Evolutionary conservation across 2,113 vertebrate genomes (phyloP).

Genomic region (Neogale vison): DNA sequence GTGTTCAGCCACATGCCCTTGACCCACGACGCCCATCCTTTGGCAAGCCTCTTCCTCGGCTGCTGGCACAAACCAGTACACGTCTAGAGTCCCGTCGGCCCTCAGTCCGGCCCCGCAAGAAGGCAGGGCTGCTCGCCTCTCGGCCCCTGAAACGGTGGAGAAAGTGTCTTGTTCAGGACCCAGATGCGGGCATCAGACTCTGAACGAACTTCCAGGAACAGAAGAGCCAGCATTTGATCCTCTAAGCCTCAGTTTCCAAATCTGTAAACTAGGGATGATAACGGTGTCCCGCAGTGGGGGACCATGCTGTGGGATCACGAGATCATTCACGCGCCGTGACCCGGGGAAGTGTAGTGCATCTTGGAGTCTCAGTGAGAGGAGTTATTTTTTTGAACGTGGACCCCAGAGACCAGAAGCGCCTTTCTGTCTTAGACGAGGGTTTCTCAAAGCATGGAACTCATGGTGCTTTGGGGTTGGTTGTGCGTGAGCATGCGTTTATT

Average conservation of each 20-base stretch:
- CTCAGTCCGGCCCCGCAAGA: fast-evolving
- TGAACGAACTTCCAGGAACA: not conserved
- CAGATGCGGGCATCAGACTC: not conserved
- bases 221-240: not conserved
- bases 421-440: not conserved
- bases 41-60: not conserved
- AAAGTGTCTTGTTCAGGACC: not conserved
- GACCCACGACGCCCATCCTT: not conserved
- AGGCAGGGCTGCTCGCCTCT: not conserved
- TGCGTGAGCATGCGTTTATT: not conserved
- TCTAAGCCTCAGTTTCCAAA: not conserved
- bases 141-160: not conserved
- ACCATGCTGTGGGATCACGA: too few relatives aligned
- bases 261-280: not conserved
- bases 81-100: fast-evolving
- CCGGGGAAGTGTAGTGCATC: not conserved
- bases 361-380: not conserved
- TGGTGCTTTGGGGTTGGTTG: not conserved
- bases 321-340: not conserved
- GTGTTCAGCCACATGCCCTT: fast-evolving
- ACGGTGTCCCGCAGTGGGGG: not conserved
- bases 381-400: not conserved
- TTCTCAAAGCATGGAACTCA: not conserved
- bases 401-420: not conserved
- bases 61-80: not conserved